phyloP scores from a whole-genome alignment of 2,888 invertebrate genomes.

The Lypha dubia region DNA sequence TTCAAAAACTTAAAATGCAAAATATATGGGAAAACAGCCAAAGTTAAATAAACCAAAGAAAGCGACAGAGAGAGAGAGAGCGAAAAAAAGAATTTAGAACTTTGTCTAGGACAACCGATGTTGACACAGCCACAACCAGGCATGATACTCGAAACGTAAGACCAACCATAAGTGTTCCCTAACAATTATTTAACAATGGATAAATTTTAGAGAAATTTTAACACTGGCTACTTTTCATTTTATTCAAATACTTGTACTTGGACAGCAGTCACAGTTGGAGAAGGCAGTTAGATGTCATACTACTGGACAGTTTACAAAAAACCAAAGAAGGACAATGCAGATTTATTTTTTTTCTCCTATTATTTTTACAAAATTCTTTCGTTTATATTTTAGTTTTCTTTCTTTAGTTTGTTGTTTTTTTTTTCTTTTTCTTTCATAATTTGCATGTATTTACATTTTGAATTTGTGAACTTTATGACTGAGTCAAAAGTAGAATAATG shows the following conservation, averaged over 20 bases:
- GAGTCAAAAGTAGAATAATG: constrained; percentile 54
- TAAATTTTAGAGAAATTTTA: not conserved
- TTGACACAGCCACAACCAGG: constrained; percentile 47
- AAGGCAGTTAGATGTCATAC: constrained; percentile 70
- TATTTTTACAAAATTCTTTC: constrained; percentile 26
- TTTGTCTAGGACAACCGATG: constrained; percentile 54
- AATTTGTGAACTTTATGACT: constrained; percentile 63
- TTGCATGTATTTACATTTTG: constrained; percentile 65
- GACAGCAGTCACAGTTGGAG: constrained; percentile 67
- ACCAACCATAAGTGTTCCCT: not conserved
- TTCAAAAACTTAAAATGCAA: constrained; percentile 73
- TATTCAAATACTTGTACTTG: constrained; percentile 34
- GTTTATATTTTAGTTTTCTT: constrained; percentile 42
- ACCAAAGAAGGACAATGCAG: constrained; percentile 67
- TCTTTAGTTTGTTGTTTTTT: not conserved
- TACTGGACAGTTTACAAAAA: constrained; percentile 68
- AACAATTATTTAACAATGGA: not conserved
- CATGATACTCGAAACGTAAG: constrained; percentile 14
- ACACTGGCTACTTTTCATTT: not conserved
- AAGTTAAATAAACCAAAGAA: constrained; percentile 39
- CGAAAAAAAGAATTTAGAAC: constrained; percentile 39
- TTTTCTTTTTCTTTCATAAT: not conserved
- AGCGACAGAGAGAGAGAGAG: not conserved
- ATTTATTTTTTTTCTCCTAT: constrained; percentile 25
- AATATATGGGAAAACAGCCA: constrained; percentile 39